Conservation (phyloP, 2,113 vertebrate species). For the Hiodon alosoides region DNA sequence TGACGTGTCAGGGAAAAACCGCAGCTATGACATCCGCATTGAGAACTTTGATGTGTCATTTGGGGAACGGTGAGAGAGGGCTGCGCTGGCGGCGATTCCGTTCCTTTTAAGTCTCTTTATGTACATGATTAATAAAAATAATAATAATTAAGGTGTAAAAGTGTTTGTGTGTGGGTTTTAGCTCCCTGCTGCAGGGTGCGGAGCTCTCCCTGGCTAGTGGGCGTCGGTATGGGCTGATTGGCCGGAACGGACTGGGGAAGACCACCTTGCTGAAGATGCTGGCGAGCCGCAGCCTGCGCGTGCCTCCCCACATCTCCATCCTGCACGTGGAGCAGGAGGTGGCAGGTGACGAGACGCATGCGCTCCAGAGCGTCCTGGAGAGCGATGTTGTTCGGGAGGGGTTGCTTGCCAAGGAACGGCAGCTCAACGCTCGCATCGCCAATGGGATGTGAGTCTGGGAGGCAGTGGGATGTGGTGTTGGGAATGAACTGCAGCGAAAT, state of each 20-base stretch:
- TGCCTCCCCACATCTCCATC: conserved; percentile 88
- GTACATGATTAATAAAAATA: too few relatives aligned
- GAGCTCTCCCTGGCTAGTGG: conserved; percentile 81
- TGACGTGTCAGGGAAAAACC: conserved; percentile 91
- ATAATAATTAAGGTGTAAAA: neutral
- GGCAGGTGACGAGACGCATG: conserved; percentile 79
- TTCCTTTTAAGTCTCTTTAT: neutral
- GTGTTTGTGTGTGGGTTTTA: conserved; percentile 36
- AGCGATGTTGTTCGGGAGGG: conserved; percentile 79
- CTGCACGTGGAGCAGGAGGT: conserved; percentile 98
- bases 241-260: conserved; percentile 91
- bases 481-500: too few relatives aligned
- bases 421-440: conserved; percentile 73
- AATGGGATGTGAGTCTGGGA: conserved; percentile 69
- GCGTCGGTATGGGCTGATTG: conserved; percentile 86
- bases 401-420: conserved; percentile 72
- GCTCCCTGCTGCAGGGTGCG: conserved; percentile 82
- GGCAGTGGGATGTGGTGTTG: neutral
- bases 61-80: conserved; percentile 78
- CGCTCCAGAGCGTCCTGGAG: conserved; percentile 88
- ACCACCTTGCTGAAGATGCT: conserved; percentile 95
- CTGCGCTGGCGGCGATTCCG: too few relatives aligned
- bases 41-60: conserved; percentile 98
- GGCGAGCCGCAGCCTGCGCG: conserved; percentile 78
- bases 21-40: conserved; percentile 90